Conservation (phyloP, 2,888 invertebrate genomes). For the Drosophila aldrichi region DNA sequence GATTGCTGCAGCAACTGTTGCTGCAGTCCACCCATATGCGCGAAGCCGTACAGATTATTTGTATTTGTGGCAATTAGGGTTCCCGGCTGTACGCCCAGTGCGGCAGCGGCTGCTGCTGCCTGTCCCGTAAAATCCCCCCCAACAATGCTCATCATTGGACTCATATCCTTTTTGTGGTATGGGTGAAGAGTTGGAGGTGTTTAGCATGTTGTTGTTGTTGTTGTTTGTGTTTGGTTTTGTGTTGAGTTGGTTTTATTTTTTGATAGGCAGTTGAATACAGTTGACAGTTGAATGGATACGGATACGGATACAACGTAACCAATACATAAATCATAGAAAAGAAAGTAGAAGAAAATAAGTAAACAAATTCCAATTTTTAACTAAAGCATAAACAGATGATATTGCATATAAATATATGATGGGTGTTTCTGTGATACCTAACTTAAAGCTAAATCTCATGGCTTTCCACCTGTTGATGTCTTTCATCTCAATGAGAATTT, state of each 20-base stretch:
- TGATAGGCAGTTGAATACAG: slow-evolving; percentile 62
- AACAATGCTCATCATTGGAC: slow-evolving; percentile 86
- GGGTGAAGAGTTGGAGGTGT: slow-evolving; percentile 17
- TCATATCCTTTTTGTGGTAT: slow-evolving; percentile 82
- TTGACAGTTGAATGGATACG: slow-evolving; percentile 61
- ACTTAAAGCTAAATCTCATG: background rate
- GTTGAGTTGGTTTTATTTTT: slow-evolving; percentile 32
- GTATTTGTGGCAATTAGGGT: slow-evolving; percentile 81
- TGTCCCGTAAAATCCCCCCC: slow-evolving; percentile 85
- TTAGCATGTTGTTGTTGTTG: slow-evolving; percentile 24
- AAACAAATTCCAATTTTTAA: slow-evolving; percentile 74
- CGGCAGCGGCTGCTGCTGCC: slow-evolving; percentile 82
- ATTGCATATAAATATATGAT: slow-evolving; percentile 10
- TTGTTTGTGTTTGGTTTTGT: slow-evolving; percentile 40
- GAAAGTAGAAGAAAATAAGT: slow-evolving; percentile 82
- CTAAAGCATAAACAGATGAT: slow-evolving; percentile 64
- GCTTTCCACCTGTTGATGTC: slow-evolving; percentile 4
- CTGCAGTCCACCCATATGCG: slow-evolving; percentile 84
- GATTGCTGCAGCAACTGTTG: slow-evolving; percentile 84
- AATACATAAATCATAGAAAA: slow-evolving; percentile 81
- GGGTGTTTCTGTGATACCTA: slow-evolving; percentile 9
- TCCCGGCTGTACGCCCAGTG: slow-evolving; percentile 82
- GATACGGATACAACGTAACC: slow-evolving; percentile 67
- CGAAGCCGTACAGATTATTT: slow-evolving; percentile 83
- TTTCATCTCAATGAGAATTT: background rate